Conservation (phyloP, 2,888 invertebrate genomes). For the Philereme transversata region DNA sequence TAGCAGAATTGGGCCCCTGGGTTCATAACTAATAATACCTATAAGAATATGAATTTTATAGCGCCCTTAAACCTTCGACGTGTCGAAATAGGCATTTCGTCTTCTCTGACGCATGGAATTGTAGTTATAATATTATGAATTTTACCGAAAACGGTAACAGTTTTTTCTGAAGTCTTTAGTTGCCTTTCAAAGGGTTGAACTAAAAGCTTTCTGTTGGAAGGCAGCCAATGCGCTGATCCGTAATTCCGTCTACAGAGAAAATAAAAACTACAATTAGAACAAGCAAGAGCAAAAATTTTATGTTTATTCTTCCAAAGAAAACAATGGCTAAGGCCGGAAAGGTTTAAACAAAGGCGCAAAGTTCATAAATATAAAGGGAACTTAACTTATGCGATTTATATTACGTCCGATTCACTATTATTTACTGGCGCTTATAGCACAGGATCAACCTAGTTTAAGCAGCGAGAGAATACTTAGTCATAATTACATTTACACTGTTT, state of each 20-base stretch:
- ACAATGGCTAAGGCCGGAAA: constrained; percentile 28
- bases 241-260: constrained; percentile 48
- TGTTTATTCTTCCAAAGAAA: constrained; percentile 37
- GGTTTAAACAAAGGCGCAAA: constrained; percentile 23
- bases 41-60: too few relatives aligned
- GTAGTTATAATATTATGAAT: too few relatives aligned
- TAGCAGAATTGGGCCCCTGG: too few relatives aligned
- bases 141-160: neutral
- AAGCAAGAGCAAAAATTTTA: constrained; percentile 43
- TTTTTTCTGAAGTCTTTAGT: neutral
- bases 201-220: constrained; percentile 35
- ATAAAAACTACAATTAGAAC: constrained; percentile 49
- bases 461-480: too few relatives aligned
- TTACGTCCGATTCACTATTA: too few relatives aligned
- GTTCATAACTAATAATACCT: too few relatives aligned
- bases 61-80: too few relatives aligned
- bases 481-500: too few relatives aligned
- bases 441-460: too few relatives aligned
- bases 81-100: too few relatives aligned
- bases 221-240: constrained; percentile 36
- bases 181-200: constrained; percentile 14
- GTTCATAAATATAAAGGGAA: constrained; percentile 25
- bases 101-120: too few relatives aligned
- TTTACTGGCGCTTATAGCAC: too few relatives aligned
- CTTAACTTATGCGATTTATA: neutral